A percentile compares a stretch with the other conserved stretches of the same genome.
Evolutionary conservation across 2,888 invertebrate genomes (phyloP).

Genomic region (Ecliptopera silaceata): DNA sequence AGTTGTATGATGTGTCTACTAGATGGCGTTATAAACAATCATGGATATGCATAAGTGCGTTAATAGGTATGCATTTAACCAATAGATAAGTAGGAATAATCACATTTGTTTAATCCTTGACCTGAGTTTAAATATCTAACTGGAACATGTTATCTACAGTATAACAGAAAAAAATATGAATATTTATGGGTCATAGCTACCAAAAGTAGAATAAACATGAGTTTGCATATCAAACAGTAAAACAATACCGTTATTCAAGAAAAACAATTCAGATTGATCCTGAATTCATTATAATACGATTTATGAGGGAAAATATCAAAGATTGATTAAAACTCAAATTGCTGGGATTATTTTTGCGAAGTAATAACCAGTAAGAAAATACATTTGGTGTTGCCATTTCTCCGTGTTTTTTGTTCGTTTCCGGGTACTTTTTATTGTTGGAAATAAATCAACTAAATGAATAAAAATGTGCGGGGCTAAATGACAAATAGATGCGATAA

Average conservation of each 20-base stretch:
- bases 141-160: too few relatives aligned
- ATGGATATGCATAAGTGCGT: too few relatives aligned
- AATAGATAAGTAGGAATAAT: too few relatives aligned
- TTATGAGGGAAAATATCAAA: neutral
- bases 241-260: neutral
- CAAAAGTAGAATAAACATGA: too few relatives aligned
- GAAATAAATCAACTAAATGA: constrained; percentile 23
- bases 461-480: constrained; percentile 13
- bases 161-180: too few relatives aligned
- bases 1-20: too few relatives aligned
- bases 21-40: too few relatives aligned
- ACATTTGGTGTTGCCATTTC: constrained; percentile 1
- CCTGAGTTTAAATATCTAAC: too few relatives aligned
- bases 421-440: constrained; percentile 9
- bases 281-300: neutral
- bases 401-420: neutral
- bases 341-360: neutral
- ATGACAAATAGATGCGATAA: constrained; percentile 21
- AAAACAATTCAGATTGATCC: neutral
- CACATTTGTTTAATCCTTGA: too few relatives aligned
- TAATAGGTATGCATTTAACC: too few relatives aligned
- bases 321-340: neutral
- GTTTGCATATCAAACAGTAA: too few relatives aligned
- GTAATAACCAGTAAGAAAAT: constrained; percentile 8
- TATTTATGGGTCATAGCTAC: too few relatives aligned